phyloP scores from a whole-genome alignment of 1,140 invertebrate genomes.

The Spodoptera litura region DNA sequence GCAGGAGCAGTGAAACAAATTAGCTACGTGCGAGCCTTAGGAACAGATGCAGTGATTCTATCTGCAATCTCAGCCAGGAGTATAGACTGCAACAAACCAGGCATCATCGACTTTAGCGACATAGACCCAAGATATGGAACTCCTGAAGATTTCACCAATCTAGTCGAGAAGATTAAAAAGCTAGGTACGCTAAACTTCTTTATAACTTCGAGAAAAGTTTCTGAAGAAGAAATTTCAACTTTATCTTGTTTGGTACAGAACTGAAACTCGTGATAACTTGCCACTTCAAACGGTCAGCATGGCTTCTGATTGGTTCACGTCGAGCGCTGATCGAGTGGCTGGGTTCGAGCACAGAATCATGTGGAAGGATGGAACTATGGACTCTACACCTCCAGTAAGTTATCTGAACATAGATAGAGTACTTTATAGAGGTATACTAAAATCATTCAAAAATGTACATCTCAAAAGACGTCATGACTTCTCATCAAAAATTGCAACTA shows the following conservation, averaged over 20 bases:
- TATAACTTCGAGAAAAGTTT: neutral
- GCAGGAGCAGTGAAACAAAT: constrained; percentile 74
- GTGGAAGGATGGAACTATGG: constrained; percentile 87
- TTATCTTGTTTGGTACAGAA: constrained; percentile 61
- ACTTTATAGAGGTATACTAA: no score
- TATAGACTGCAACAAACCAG: constrained; percentile 89
- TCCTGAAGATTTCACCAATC: constrained; percentile 88
- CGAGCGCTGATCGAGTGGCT: constrained; percentile 62
- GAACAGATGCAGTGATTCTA: constrained; percentile 87
- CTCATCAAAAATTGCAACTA: no score
- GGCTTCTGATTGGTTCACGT: constrained; percentile 90
- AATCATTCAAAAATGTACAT: no score
- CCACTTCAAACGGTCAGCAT: constrained; percentile 92
- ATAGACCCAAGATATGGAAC: constrained; percentile 90
- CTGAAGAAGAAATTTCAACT: constrained; percentile 5
- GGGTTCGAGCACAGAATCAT: constrained; percentile 91
- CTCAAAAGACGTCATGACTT: no score
- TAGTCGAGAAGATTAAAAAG: constrained; percentile 88
- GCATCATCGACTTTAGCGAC: constrained; percentile 89
- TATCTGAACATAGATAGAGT: neutral
- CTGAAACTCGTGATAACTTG: constrained; percentile 77
- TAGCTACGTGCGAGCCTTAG: constrained; percentile 76
- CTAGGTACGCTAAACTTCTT: constrained; percentile 68
- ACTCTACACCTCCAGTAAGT: constrained; percentile 57
- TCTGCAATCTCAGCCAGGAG: constrained; percentile 88